Conservation (phyloP, 2,888 invertebrate species). For the Nomada goodeniana region DNA sequence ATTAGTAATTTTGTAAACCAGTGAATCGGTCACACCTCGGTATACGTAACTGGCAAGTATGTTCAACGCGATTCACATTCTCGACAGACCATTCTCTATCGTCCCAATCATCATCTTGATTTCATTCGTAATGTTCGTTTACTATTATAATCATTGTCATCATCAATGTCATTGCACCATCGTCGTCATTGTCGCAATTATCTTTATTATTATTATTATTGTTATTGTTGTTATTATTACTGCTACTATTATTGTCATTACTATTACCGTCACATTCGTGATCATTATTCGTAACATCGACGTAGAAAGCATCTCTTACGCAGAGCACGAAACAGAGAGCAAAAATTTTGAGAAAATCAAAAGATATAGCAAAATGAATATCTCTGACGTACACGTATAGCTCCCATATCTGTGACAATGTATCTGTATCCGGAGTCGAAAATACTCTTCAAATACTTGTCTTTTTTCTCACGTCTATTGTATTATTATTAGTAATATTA, state of each 20-base stretch:
- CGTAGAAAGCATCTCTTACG: constrained; percentile 8
- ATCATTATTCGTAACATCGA: constrained; percentile 28
- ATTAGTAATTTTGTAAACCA: constrained; percentile 1
- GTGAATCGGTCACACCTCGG: constrained; percentile 4
- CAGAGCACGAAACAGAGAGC: background rate
- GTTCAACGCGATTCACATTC: constrained; percentile 31
- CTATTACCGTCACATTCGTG: constrained; percentile 42
- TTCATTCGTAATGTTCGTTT: constrained; percentile 36
- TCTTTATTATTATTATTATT: constrained; percentile 29
- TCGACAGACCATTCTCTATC: constrained; percentile 30
- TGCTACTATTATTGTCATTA: constrained; percentile 53
- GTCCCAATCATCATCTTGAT: constrained; percentile 33
- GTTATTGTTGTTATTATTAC: constrained; percentile 46
- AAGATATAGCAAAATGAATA: background rate
- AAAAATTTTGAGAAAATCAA: constrained; percentile 11
- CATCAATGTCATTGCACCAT: constrained; percentile 29
- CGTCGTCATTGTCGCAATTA: constrained; percentile 40
- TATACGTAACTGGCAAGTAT: constrained; percentile 28
- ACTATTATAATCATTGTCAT: constrained; percentile 44
- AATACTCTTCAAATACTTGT: constrained; percentile 46
- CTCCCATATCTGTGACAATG: constrained; percentile 27
- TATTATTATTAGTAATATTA: constrained; percentile 49
- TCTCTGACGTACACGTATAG: constrained; percentile 29
- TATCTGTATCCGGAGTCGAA: constrained; percentile 21
- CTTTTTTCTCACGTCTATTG: constrained; percentile 34